Evolutionary conservation across 2,797 vertebrate species (phyloP), one percentile per base, ranked within the genome.

Genomic region (Phalloptychus januarius): DNA sequence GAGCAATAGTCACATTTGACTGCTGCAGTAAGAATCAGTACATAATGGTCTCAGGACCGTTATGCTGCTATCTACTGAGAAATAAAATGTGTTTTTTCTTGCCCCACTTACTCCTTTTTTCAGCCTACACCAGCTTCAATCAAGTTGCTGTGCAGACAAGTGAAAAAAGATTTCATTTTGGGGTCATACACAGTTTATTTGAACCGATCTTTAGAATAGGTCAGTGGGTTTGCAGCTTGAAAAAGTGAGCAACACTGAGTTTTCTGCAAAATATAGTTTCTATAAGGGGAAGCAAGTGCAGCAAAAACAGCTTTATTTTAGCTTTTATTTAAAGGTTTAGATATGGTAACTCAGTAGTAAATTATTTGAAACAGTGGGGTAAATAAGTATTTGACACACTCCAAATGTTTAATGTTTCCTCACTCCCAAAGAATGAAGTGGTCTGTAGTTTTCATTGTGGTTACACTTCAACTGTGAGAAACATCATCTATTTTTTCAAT

Each of bases 1-100:
- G 36, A 56, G 50, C 74, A 16, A 40, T 67, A 20, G 12, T 15
- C 56, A 75, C n/a, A 63, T 63, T 75, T 75, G 38, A 63, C 56
- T 63, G 56, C n/a, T 44, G 28, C 28, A 3, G 54, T 61, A 33
- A n/a, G 25, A 40, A 25, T 76, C 38, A 20, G 36, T 42, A n/a
- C 38, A 25, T 20, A 28, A 28, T 70, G 16, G 74, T 28, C 46
- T 52, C 75, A 40, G 7, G 23, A n/a, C 25, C 25, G 15, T 36
- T 67, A 36, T 18, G 11, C 36, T 50, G 45, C 6, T 36, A 8
- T 36, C 58, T 16, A 63, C 63, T 67, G 45, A 52, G n/a, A n/a
- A 48, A 50, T 65, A 75, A 36, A 40, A 23, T 52, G 12, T n/a
- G 15, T 40, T 42, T n/a, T n/a, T 54, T 70, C 33, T 42, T 28